Conservation (phyloP, 2,888 invertebrate genomes). For the Synergus japonicus region DNA sequence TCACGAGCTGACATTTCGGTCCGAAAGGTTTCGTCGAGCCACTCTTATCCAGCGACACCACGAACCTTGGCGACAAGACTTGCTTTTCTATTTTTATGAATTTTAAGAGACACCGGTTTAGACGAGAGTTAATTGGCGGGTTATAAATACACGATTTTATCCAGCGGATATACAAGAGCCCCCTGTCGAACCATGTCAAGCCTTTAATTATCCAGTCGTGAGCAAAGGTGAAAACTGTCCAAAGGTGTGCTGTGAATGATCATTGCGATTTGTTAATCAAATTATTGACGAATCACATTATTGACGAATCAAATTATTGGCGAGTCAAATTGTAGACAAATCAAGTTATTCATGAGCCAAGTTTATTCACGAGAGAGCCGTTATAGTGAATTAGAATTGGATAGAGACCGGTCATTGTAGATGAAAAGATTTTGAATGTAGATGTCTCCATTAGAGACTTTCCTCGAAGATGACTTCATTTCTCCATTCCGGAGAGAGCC, state of each 20-base stretch:
- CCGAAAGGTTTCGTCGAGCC: slow-evolving; percentile 54
- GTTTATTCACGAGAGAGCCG: slow-evolving; percentile 9
- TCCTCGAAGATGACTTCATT: not conserved
- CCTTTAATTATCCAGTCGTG: not conserved
- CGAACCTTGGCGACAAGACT: slow-evolving; percentile 22
- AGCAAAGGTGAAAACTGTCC: not conserved
- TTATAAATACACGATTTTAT: slow-evolving; percentile 21
- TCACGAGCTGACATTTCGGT: slow-evolving; percentile 68
- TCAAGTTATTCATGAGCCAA: not conserved
- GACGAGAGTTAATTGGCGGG: slow-evolving; percentile 25
- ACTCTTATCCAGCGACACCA: slow-evolving; percentile 1
- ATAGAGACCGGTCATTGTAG: not conserved
- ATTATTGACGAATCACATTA: not conserved
- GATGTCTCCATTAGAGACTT: slow-evolving; percentile 23
- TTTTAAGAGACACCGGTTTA: slow-evolving; percentile 15
- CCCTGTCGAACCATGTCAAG: slow-evolving; percentile 16
- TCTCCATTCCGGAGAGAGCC: slow-evolving; percentile 26
- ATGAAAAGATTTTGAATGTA: not conserved
- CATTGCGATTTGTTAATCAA: not conserved
- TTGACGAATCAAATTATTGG: not conserved
- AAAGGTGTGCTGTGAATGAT: not conserved
- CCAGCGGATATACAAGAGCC: slow-evolving; percentile 7
- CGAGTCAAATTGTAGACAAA: not conserved
- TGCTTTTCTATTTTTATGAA: slow-evolving; percentile 37
- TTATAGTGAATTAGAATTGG: slow-evolving; percentile 20